phyloP scores from a whole-genome alignment of 2,888 invertebrate genomes.

The Schizaphis graminum region DNA sequence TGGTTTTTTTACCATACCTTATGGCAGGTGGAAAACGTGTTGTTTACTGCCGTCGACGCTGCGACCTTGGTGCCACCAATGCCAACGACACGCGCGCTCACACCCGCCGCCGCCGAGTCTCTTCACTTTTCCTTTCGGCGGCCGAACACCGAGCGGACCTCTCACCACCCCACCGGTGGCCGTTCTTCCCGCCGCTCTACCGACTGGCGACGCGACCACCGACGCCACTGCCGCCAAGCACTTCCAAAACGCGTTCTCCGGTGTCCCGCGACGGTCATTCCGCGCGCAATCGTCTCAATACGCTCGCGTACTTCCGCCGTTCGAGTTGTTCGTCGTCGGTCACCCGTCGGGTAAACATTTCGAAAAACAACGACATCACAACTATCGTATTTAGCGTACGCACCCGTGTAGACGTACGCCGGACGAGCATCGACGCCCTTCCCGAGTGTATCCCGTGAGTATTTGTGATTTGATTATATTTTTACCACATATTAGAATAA shows the following conservation, averaged over 20 bases:
- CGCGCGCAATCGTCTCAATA: conserved; percentile 40
- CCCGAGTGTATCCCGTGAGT: background rate
- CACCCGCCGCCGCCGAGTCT: conserved; percentile 15
- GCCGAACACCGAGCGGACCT: background rate
- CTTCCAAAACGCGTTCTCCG: conserved; percentile 61
- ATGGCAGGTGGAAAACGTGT: conserved; percentile 42
- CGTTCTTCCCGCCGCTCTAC: background rate
- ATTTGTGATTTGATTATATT: background rate
- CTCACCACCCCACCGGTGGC: conserved; percentile 42
- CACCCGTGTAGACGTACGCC: background rate
- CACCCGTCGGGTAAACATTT: background rate
- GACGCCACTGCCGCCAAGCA: background rate
- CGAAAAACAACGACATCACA: background rate
- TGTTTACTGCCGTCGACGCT: background rate
- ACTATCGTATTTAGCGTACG: background rate
- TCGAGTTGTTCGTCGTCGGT: conserved; percentile 26
- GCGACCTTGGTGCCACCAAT: conserved; percentile 49
- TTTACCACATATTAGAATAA: background rate
- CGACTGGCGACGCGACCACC: background rate
- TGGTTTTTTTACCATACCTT: background rate
- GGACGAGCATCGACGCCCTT: background rate
- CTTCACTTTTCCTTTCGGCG: conserved; percentile 63
- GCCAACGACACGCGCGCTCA: conserved; percentile 43
- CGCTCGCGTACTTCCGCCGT: conserved; percentile 42
- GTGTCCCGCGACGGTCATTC: conserved; percentile 37